These are phyloP conservation scores for Polypedilum vanderplanki DNA, from an alignment of 1,140 invertebrate species.

Conservation along the genomic window DNA sequence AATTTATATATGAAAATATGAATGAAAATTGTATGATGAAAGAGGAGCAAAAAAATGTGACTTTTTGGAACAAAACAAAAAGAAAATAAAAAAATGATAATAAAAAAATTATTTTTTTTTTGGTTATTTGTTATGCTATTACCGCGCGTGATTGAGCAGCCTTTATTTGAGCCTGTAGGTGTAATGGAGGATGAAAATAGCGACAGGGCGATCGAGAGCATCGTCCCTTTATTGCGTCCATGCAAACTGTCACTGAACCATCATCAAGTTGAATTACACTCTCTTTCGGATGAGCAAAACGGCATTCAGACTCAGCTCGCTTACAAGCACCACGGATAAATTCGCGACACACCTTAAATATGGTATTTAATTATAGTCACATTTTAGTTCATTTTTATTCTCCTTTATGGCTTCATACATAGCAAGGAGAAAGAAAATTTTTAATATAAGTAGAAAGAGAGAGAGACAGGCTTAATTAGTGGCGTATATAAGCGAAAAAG, in stretches of 20 bases:
- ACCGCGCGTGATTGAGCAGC: constrained; percentile 88
- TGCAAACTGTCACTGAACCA: constrained; percentile 96
- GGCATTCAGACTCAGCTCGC: constrained; percentile 91
- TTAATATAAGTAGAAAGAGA: constrained; percentile 28
- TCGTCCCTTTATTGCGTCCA: constrained; percentile 96
- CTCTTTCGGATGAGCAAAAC: constrained; percentile 94
- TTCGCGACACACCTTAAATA: constrained; percentile 55
- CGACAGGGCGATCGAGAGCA: constrained; percentile 93
- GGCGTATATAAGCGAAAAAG: too few species aligned
- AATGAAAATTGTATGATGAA: too few species aligned
- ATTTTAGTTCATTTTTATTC: too few species aligned
- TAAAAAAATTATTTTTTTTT: constrained; percentile 15
- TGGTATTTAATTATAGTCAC: too few species aligned
- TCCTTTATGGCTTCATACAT: neutral
- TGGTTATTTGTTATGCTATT: too few species aligned
- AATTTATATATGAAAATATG: too few species aligned
- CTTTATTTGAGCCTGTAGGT: constrained; percentile 98
- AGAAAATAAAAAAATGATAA: constrained; percentile 39
- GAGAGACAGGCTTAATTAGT: neutral
- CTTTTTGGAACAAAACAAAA: constrained; percentile 30
- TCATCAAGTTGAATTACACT: constrained; percentile 87
- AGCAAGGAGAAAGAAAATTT: constrained; percentile 32
- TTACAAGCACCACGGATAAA: constrained; percentile 96
- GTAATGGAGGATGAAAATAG: constrained; percentile 95
- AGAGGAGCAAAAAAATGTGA: too few species aligned